A percentile compares a stretch with the other conserved stretches of the same genome.
These are phyloP conservation scores for Phaetusa simplex DNA, from an alignment of 2,113 vertebrate species.

Conservation along the genomic window DNA sequence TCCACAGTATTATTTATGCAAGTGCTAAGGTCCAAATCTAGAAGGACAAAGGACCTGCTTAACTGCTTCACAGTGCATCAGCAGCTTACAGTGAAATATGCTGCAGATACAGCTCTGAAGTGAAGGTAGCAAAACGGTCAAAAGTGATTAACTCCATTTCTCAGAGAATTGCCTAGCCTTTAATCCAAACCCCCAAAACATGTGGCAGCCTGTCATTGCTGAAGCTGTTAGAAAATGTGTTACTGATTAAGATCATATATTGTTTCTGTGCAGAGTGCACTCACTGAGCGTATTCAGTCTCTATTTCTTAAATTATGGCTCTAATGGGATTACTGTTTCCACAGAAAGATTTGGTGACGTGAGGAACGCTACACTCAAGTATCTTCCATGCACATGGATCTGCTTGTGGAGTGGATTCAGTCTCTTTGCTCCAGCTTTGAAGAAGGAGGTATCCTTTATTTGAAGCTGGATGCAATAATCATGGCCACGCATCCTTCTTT, in stretches of 20 bases:
- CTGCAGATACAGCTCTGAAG: neutral
- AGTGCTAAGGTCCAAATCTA: neutral
- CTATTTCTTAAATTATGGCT: neutral
- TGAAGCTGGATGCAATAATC: neutral
- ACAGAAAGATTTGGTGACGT: neutral
- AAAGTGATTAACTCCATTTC: neutral
- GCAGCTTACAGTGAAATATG: neutral
- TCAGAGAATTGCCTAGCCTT: neutral
- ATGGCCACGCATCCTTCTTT: neutral
- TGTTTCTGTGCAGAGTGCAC: neutral
- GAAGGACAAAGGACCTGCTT: neutral
- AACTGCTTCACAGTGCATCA: neutral
- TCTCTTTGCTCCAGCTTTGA: neutral
- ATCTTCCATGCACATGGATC: neutral
- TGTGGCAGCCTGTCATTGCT: neutral
- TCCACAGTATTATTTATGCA: neutral
- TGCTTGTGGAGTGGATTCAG: neutral
- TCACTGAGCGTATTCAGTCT: neutral
- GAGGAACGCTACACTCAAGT: neutral
- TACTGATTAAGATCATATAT: neutral
- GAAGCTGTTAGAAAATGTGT: constrained; percentile 7
- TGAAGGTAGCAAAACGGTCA: neutral
- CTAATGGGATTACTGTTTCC: neutral
- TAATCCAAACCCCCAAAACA: neutral
- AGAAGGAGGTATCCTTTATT: neutral